Evolutionary conservation across 2,113 vertebrate species (phyloP), one percentile per base, ranked within the genome.

Genomic region (Alces alces): DNA sequence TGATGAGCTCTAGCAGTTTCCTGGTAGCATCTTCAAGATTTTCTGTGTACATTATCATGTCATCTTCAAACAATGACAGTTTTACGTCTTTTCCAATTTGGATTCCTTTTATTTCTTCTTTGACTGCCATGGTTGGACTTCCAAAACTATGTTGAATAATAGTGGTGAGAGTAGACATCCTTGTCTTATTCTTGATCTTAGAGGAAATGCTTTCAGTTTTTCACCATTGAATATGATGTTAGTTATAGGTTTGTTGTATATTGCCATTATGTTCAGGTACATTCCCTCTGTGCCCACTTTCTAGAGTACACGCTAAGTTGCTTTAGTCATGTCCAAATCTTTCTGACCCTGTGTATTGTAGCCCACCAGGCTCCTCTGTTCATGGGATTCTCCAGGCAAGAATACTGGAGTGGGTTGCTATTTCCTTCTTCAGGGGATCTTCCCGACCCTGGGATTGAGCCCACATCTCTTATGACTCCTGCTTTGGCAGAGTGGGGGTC

Each of bases 401-500:
- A 36, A 70, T 70, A 36, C 64, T 70, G n/a, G 64, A 70, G n/a
- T 36, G 19, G 9, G 9, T 70, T 36, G 64, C n/a, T 17, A 19
- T 66, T 66, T 36, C 64, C 33, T 70, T 70, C 19, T 70, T 19
- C n/a, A 70, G 19, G n/a, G 66, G n/a, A 23, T 12, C 19, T 70
- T 70, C 66, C 64, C 5, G 0, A 70, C 66, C 19, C 66, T 36
- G n/a, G 64, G n/a, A 70, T 11, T 66, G 64, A 66, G 64, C n/a
- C 33, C 33, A 66, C 64, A n/a, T 19, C 64, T 66, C 64, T 61
- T n/a, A 66, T n/a, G 16, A n/a, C 33, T 66, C 3, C 33, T n/a
- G 16, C 33, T 19, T 66, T n/a, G 33, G 16, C 16, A 10, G 64
- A 33, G 33, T 0, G 4, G 64, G 14, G 0, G 1, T 70, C 64